Evolutionary conservation across 1,140 invertebrate genomes (phyloP), one percentile per base, ranked within the genome.

Genomic region (Onthophagus taurus): DNA sequence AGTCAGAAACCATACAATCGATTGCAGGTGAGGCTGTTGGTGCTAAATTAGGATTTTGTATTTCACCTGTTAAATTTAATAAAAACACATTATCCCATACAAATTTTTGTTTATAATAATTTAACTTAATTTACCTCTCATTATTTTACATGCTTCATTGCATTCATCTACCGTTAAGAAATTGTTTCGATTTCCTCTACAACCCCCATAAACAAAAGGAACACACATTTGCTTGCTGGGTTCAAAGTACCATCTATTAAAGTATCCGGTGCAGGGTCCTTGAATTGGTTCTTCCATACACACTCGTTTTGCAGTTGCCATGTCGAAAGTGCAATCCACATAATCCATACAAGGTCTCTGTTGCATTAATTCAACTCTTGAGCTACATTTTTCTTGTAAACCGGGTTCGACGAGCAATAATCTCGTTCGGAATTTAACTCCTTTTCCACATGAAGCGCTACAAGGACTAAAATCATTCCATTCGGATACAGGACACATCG

Each of bases 141-240:
- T 66, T 14, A 74, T 63, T 4, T 65, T 60, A 51, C 89, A 93
- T n/a, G 78, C 77, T 45, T 72, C 72, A 31, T 72, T 72, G 59
- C 89, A 93, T 54, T 92, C 85, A 20, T 80, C 72, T 26, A 76
- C 72, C 2, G 77, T 81, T 39, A 82, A 67, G 68, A 92, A 94
- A 67, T 91, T 92, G 63, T 94, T 94, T 53, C 75, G 74, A 63
- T 87, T 91, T n/a, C 88, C 88, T 29, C 82, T 72, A 58, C 93
- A 96, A 31, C 92, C 91, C 13, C 88, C 83, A 67, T 91, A 97
- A 14, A 68, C 70, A 62, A 97, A 96, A 14, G 80, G 76, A 16
- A 81, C 66, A 61, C 91, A 96, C 61, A 77, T 81, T 35, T 75
- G 67, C 54, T 81, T 78, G 16, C 68, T 65, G 0, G 72, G 57